Conservation (phyloP, 1,140 invertebrate species). For the Drosophila orosa region DNA sequence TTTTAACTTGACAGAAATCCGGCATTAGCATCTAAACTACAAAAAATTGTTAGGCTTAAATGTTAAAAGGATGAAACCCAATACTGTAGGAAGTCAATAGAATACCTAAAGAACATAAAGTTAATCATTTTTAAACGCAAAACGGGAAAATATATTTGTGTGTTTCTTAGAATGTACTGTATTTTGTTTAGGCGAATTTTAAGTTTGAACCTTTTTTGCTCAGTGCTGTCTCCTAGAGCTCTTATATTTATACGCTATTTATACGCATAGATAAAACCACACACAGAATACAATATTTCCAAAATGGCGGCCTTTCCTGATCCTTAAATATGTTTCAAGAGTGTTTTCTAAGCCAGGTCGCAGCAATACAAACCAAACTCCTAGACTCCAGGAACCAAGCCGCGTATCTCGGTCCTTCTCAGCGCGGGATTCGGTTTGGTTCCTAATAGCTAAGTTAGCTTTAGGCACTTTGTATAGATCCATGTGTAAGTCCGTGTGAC, state of each 20-base stretch:
- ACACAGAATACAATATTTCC: constrained; percentile 18
- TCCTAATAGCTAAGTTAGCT: constrained; percentile 65
- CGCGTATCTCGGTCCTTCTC: constrained; percentile 15
- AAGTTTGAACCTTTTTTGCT: constrained; percentile 65
- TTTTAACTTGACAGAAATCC: constrained; percentile 57
- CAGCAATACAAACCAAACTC: constrained; percentile 72
- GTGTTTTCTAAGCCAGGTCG: constrained; percentile 52
- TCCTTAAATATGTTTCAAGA: constrained; percentile 24
- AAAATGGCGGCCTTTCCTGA: constrained; percentile 60
- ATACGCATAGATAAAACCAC: constrained; percentile 29
- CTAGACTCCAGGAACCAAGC: constrained; percentile 62
- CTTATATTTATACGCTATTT: constrained; percentile 32
- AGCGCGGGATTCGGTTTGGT: constrained; percentile 23
- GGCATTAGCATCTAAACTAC: constrained; percentile 70
- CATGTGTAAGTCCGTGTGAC: constrained; percentile 29
- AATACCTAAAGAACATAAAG: constrained; percentile 45
- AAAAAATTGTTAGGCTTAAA: constrained; percentile 77
- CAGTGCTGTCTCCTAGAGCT: constrained; percentile 73
- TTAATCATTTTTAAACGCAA: constrained; percentile 71
- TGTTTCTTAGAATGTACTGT: constrained; percentile 57
- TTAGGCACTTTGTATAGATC: constrained; percentile 71
- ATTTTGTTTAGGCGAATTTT: constrained; percentile 46
- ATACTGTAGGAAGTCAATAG: constrained; percentile 33
- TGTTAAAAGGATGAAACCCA: constrained; percentile 55
- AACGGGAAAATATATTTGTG: constrained; percentile 50